Conservation (phyloP, 2,113 vertebrate species). For the Malurus melanocephalus region DNA sequence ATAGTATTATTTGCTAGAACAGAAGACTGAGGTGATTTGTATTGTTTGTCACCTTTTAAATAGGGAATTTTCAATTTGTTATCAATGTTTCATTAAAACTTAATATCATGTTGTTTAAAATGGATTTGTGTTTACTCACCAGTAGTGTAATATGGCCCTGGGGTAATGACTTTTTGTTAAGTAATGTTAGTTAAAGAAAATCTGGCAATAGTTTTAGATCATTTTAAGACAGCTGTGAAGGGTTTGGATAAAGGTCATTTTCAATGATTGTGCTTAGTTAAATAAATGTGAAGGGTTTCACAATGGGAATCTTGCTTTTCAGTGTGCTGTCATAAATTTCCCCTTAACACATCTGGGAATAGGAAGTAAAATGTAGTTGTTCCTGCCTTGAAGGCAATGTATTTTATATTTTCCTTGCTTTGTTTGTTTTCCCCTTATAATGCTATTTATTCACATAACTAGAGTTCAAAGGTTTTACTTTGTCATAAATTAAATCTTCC, state of each 20-base stretch:
- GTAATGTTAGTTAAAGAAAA: constrained; percentile 77
- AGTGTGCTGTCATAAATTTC: constrained; percentile 72
- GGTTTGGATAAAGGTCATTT: constrained; percentile 78
- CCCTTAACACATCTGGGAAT: constrained; percentile 72
- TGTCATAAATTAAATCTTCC: constrained; percentile 64
- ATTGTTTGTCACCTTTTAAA: constrained; percentile 49
- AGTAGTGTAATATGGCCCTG: constrained; percentile 67
- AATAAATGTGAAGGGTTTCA: constrained; percentile 75
- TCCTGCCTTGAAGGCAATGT: constrained; percentile 71
- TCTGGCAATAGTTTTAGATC: constrained; percentile 76
- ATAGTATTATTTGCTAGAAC: not conserved
- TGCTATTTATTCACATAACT: constrained; percentile 70
- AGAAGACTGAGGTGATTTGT: constrained; percentile 39
- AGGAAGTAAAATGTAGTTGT: constrained; percentile 69
- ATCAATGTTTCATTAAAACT: constrained; percentile 67
- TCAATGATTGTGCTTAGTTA: constrained; percentile 74
- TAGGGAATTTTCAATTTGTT: constrained; percentile 51
- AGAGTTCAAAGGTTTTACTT: constrained; percentile 69
- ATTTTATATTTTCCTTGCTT: constrained; percentile 73
- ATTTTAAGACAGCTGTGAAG: constrained; percentile 75
- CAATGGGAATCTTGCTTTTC: constrained; percentile 74
- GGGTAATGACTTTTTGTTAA: constrained; percentile 72
- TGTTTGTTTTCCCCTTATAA: constrained; percentile 74
- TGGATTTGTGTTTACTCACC: constrained; percentile 64
- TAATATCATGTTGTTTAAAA: constrained; percentile 59